Conservation (phyloP, 2,888 invertebrate genomes). For the Hypolimnas misippus region DNA sequence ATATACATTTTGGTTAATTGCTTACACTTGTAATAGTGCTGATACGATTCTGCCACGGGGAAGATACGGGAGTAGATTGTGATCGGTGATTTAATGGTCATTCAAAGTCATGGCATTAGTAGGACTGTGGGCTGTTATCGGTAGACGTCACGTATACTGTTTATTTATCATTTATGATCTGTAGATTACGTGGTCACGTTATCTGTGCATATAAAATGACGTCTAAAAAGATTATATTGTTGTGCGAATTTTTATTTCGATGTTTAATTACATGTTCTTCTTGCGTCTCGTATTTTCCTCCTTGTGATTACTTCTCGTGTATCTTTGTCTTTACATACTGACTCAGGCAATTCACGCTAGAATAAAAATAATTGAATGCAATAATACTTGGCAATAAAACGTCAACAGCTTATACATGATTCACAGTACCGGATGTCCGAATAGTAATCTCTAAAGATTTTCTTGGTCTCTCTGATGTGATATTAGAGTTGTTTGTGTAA, state of each 20-base stretch:
- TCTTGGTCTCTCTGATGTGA: too few relatives aligned
- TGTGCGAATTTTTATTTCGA: neutral
- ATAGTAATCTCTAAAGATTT: too few relatives aligned
- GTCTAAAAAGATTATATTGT: constrained; percentile 17
- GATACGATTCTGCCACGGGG: too few relatives aligned
- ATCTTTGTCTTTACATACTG: neutral
- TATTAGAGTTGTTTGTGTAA: too few relatives aligned
- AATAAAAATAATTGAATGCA: neutral
- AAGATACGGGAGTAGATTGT: neutral
- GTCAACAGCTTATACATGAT: neutral
- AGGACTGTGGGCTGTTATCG: neutral
- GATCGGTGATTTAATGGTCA: neutral
- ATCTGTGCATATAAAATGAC: constrained; percentile 32
- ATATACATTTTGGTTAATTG: too few relatives aligned
- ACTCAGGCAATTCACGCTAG: neutral
- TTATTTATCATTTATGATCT: constrained; percentile 17
- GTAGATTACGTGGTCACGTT: constrained; percentile 26
- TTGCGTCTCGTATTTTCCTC: constrained; percentile 1
- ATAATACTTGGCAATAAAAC: neutral
- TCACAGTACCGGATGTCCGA: neutral
- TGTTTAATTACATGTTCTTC: neutral
- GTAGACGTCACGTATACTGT: constrained; percentile 21
- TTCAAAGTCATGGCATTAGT: neutral
- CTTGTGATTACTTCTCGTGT: neutral
- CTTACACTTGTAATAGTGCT: too few relatives aligned